A percentile compares a stretch with the other conserved stretches of the same genome.
Evolutionary conservation across 2,113 vertebrate species (phyloP).

Genomic region (Odocoileus virginianus): DNA sequence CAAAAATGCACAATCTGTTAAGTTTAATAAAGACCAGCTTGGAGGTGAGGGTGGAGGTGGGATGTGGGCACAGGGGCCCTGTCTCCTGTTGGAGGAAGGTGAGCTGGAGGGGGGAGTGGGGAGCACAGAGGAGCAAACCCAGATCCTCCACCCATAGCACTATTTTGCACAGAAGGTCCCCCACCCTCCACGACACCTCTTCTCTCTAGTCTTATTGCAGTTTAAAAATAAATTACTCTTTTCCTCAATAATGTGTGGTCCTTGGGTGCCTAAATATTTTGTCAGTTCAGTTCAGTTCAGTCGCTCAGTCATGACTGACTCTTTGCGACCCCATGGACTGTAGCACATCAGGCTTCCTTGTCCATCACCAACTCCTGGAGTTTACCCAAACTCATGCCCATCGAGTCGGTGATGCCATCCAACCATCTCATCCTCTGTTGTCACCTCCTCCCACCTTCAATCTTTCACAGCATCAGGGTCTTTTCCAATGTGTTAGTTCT

Average conservation of each 20-base stretch:
- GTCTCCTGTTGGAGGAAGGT: rapidly evolving
- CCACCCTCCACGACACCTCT: rapidly evolving
- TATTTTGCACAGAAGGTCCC: rapidly evolving
- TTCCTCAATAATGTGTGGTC: neutral
- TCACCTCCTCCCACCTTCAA: rapidly evolving
- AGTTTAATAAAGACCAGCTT: neutral
- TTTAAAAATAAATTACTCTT: neutral
- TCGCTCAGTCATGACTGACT: neutral
- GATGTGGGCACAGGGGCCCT: rapidly evolving
- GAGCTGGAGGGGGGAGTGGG: rapidly evolving
- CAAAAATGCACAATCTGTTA: neutral
- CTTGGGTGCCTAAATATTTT: slow-evolving; percentile 40
- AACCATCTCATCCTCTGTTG: rapidly evolving
- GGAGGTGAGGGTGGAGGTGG: neutral
- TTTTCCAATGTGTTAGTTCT: neutral
- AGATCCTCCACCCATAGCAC: rapidly evolving
- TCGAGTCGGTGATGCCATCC: neutral
- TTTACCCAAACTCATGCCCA: neutral
- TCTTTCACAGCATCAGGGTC: neutral
- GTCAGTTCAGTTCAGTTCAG: neutral
- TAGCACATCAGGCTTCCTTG: rapidly evolving
- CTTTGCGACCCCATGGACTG: neutral
- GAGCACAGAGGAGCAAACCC: rapidly evolving
- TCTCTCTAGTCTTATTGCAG: neutral
- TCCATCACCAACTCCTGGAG: neutral